Conservation (phyloP, 2,888 invertebrate species). For the Arrhopalites spinosus region DNA sequence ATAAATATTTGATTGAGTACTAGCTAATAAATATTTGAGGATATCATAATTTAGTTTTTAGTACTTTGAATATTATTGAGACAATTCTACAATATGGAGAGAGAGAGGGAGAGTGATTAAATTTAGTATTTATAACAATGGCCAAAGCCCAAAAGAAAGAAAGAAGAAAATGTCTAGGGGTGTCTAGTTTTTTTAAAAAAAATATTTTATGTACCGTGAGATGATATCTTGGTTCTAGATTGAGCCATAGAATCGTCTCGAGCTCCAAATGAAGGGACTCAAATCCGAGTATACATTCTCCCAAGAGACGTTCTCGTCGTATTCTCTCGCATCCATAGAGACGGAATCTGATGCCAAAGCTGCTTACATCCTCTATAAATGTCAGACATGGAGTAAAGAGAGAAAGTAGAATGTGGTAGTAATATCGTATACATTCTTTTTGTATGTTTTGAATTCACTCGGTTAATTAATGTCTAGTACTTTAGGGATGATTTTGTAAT, state of each 20-base stretch:
- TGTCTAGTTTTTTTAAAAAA: too few species aligned
- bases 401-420: not conserved
- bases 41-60: not conserved
- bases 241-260: constrained; percentile 88
- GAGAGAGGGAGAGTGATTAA: not conserved
- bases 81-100: too few species aligned
- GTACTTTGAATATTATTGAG: too few species aligned
- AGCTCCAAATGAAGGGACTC: constrained; percentile 85
- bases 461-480: too few species aligned
- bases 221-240: constrained; percentile 68
- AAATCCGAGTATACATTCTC: constrained; percentile 88
- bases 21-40: not conserved
- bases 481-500: too few species aligned
- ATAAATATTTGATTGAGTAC: not conserved
- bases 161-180: too few species aligned
- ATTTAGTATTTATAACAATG: not conserved
- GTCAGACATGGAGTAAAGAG: too few species aligned
- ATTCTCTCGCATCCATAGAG: constrained; percentile 92
- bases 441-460: not conserved
- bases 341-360: constrained; percentile 86
- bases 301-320: constrained; percentile 87
- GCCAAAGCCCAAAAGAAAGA: not conserved
- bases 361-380: constrained; percentile 83
- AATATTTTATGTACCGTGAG: too few species aligned
- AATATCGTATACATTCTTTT: not conserved